Conservation (phyloP, 1,140 invertebrate genomes). For the Pinna nobilis region DNA sequence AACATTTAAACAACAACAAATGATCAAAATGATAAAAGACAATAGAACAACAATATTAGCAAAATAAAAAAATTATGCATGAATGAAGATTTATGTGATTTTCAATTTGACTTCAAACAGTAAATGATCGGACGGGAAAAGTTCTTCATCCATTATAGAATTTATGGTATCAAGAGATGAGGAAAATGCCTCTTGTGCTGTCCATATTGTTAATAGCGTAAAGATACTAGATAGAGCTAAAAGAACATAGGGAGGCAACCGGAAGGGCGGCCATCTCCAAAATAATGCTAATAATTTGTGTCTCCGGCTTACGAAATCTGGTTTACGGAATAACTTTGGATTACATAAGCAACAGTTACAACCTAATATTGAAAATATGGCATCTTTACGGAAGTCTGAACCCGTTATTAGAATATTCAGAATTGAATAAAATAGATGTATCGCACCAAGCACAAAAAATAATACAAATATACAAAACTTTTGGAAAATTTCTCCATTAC, state of each 20-base stretch:
- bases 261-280: conserved; percentile 46
- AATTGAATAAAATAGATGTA: conserved; percentile 51
- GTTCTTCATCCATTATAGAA: conserved; percentile 57
- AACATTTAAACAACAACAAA: too few relatives aligned
- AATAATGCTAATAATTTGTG: conserved; percentile 30
- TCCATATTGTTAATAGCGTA: conserved; percentile 22
- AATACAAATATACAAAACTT: conserved; percentile 28
- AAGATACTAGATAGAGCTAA: conserved; percentile 37
- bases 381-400: conserved; percentile 40
- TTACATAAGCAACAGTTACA: conserved; percentile 61
- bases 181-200: conserved; percentile 30
- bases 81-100: too few relatives aligned
- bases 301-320: conserved; percentile 19
- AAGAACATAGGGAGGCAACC: conserved; percentile 52
- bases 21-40: too few relatives aligned
- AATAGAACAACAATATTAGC: too few relatives aligned
- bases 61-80: too few relatives aligned
- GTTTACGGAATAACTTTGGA: conserved; percentile 42
- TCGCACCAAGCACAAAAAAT: conserved; percentile 34
- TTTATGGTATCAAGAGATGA: conserved; percentile 42
- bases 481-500: conserved; percentile 38
- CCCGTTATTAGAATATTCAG: conserved; percentile 51
- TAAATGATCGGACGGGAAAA: conserved; percentile 66
- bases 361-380: conserved; percentile 46
- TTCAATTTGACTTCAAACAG: too few relatives aligned